Evolutionary conservation across 2,797 vertebrate genomes (phyloP), one percentile per base, ranked within the genome.

Genomic region (Taeniopygia guttata): DNA sequence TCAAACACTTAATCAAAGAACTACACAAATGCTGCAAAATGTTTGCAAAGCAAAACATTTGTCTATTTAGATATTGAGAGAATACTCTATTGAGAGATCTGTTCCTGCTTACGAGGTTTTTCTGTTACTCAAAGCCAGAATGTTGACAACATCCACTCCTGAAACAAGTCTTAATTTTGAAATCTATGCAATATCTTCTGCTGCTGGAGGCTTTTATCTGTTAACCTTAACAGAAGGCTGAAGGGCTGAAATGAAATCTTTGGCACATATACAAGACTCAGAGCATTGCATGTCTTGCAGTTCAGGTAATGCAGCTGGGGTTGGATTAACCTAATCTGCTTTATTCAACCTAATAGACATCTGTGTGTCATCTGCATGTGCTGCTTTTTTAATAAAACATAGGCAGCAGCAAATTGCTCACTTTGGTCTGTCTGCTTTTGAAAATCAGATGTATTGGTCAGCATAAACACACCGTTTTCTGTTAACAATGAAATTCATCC

Each of bases 141-240:
- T 82, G 72, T 76, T 73, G 80, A 59, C 78, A 88, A 52, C 56
- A 89, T 76, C 82, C 63, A 36, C 38, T 90, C 59, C 67, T 79
- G 67, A 87, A 95, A 82, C 62, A 86, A 82, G 86, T 56, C 90
- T 77, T 84, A 69, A 67, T 93, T 81, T 89, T 94, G 85, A 92
- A 76, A 73, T 84, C 30, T 38, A 2, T 84, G 75, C 58, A 40
- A 1, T 68, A n/a, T 91, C 62, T 89, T 63, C 68, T 89, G 10
- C 64, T 89, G 58, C 83, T 73, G 77, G 83, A 52, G 73, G 63
- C 45, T 78, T 84, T 87, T 54, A 23, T 59, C 5, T 43, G 73
- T 66, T 55, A 72, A 63, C 83, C 54, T 82, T 81, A 88, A 49
- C 36, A 10, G 51, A 40, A 56, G 86, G 85, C 93, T 88, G 36